phyloP scores from a whole-genome alignment of 1,140 invertebrate species.

The Camponotus floridanus region DNA sequence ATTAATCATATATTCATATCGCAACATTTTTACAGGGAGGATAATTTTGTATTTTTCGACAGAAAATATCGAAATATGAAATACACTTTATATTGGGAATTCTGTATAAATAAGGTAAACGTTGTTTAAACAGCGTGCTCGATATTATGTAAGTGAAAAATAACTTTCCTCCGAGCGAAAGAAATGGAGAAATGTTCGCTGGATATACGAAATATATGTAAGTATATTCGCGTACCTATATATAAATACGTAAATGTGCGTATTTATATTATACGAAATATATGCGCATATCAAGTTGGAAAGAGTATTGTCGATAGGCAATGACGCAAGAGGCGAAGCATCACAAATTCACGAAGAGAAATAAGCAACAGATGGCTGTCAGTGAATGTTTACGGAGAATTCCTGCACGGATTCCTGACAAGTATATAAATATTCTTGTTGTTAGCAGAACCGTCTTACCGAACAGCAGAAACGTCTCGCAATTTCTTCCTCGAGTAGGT shows the following conservation, averaged over 20 bases:
- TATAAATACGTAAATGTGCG: background rate
- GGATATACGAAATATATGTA: background rate
- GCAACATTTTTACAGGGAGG: background rate
- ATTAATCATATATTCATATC: too few relatives aligned
- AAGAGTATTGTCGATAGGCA: slow-evolving; percentile 46
- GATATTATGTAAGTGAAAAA: slow-evolving; percentile 39
- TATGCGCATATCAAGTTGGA: slow-evolving; percentile 39
- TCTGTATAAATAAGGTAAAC: slow-evolving; percentile 15
- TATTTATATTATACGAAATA: slow-evolving; percentile 5
- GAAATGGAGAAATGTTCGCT: background rate
- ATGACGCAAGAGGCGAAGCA: slow-evolving; percentile 52
- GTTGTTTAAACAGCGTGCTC: slow-evolving; percentile 16
- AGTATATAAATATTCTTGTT: slow-evolving; percentile 65
- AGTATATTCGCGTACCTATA: background rate
- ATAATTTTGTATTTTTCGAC: slow-evolving; percentile 4
- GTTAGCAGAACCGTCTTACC: background rate
- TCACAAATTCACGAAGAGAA: slow-evolving; percentile 55
- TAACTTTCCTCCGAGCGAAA: slow-evolving; percentile 2
- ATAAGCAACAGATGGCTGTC: slow-evolving; percentile 66
- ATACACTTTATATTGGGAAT: slow-evolving; percentile 19
- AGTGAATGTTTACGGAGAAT: slow-evolving; percentile 63
- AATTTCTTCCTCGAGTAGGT: slow-evolving; percentile 16
- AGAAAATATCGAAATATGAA: background rate
- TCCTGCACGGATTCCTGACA: slow-evolving; percentile 56
- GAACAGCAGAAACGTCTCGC: background rate